Evolutionary conservation across 2,888 invertebrate species (phyloP).

Genomic region (Petrolisthes cinctipes): DNA sequence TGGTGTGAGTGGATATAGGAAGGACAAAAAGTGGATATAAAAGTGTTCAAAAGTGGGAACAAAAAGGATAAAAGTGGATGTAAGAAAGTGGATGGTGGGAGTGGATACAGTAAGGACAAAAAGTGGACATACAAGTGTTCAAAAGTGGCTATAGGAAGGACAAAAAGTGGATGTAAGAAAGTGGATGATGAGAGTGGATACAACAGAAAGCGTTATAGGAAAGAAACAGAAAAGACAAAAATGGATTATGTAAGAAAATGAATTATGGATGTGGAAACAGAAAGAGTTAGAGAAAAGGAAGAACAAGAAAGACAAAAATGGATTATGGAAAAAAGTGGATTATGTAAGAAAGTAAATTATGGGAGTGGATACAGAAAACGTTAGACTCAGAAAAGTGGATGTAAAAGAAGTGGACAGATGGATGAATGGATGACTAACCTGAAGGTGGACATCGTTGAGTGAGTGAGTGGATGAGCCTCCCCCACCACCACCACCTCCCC

Average conservation of each 20-base stretch:
- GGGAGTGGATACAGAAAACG: not conserved
- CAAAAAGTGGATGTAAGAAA: not conserved
- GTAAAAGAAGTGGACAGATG: not conserved
- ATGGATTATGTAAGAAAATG: not conserved
- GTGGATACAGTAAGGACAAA: not conserved
- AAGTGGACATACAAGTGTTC: not conserved
- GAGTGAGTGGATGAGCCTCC: slow-evolving; percentile 81
- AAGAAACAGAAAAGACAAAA: not conserved
- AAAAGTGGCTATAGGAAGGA: too few species aligned
- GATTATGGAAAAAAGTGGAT: too few species aligned
- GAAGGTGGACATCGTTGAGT: slow-evolving; percentile 87
- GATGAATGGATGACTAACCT: slow-evolving; percentile 73
- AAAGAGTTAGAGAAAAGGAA: not conserved
- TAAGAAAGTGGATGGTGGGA: not conserved
- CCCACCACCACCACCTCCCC: too few species aligned
- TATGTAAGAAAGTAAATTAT: too few species aligned
- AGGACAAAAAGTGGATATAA: not conserved
- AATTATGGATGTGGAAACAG: not conserved
- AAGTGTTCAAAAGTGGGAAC: too few species aligned
- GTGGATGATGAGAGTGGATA: not conserved
- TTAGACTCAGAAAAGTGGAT: not conserved
- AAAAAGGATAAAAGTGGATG: not conserved
- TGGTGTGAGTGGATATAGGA: too few species aligned
- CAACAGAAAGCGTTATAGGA: not conserved
- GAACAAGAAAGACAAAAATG: not conserved